Base-by-base conservation (phyloP, 2,888 invertebrate species). In the Brenthis daphne region DNA sequence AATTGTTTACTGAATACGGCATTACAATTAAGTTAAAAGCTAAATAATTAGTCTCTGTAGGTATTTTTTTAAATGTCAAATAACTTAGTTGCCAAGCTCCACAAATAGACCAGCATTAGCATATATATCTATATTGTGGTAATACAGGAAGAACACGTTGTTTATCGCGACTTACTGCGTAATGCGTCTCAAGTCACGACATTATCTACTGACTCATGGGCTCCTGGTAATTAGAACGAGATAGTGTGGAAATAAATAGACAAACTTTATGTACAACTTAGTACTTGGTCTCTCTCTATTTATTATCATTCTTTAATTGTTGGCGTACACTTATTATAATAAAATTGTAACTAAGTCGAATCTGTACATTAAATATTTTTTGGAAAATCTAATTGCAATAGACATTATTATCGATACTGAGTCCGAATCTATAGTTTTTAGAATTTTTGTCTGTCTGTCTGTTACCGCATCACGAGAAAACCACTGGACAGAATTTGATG, bases 201-300 rank as follows among this genome's bases (percentile, higher is more conserved):
- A 73, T 63, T 68, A 64, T 70, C 73, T 69, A 66, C 65, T 55
- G 50, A 53, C 57, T 72, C 58, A 76, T 79, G 79, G 57, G 61
- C 63, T 70, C 79, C 77, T 79, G 75, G 79, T 79, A 72, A 72
- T 68, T 64, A 67, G 68, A 73, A 75, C 73, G 76, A 75, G 73
- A 75, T 74, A 71, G 75, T 75, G 75, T 70, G 72, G 76, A 75
- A 75, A 76, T 76, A 75, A 69, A 69, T 70, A 67, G 63, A 66
- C 61, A 12, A 37, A 29, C 20, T 48, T 50, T 58, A 24, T 55
- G 20, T 33, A 33, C 11, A 48, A 6, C 33, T 2, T 29, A 33
- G 3, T 6, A 61, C 4, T 5, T 51, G 37, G 68, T 20, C 20
- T 43, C 37, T 37, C 37, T 8, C 37, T 43, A 43, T 43, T 11